These are phyloP conservation scores for Megalopta genalis DNA, from an alignment of 1,140 invertebrate genomes.

Conservation along the genomic window DNA sequence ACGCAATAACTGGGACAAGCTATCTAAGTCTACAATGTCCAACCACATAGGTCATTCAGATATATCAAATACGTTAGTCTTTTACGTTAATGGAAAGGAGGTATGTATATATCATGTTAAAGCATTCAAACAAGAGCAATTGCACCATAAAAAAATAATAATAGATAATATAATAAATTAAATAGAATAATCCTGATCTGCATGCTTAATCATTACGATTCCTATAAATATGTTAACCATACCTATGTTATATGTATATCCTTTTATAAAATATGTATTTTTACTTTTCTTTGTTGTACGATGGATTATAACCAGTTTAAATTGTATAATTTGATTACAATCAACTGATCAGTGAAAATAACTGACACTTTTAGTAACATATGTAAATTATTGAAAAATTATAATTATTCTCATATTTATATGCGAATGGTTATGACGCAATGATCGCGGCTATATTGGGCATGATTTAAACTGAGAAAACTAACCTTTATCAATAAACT, in stretches of 20 bases:
- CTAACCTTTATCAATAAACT: neutral
- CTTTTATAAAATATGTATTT: neutral
- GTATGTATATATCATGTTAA: constrained; percentile 63
- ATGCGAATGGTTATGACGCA: neutral
- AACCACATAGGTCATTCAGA: neutral
- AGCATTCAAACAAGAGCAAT: neutral
- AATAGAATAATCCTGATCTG: neutral
- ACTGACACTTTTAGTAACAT: neutral
- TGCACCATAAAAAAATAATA: neutral
- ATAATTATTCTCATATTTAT: neutral
- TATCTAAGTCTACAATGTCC: neutral
- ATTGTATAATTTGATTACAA: neutral
- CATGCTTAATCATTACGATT: neutral
- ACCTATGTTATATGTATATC: too few species aligned
- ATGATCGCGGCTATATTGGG: neutral
- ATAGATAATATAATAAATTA: neutral
- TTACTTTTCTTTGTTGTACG: neutral
- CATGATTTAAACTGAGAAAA: neutral
- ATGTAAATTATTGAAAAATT: neutral
- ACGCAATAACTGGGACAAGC: neutral
- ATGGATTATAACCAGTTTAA: neutral
- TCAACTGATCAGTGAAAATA: neutral
- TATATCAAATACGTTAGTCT: constrained; percentile 67
- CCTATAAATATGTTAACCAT: neutral
- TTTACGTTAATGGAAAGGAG: constrained; percentile 78